Base-by-base conservation (phyloP, 2,888 invertebrate species). In the Polydrusus pterygomalis region DNA sequence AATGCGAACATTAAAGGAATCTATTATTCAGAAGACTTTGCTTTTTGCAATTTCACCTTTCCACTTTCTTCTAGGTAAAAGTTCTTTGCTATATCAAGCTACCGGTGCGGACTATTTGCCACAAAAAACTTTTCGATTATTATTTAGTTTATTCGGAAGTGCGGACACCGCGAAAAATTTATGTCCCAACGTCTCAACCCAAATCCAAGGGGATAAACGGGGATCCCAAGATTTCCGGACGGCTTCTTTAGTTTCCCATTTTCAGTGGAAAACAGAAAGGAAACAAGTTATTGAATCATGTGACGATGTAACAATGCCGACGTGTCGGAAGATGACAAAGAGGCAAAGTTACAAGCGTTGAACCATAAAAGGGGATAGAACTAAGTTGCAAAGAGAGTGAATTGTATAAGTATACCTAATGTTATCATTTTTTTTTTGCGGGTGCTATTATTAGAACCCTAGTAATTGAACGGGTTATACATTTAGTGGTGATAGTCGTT, bases 231-330 rank as follows among this genome's bases (percentile, higher is more conserved):
- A 74, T 74, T 63, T 70, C 74, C 74, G 74, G 69, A 18, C 68
- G 69, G 63, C 43, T 74, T 74, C 74, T 74, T 74, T 74, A 74
- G 69, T 74, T 70, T 74, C 63, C 74, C 74, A 74, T 75, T 75
- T 75, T 45, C 56, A 70, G 65, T 56, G 47, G 70, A 75, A 75
- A 63, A 64, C 75, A 64, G 65, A 75, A 75, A 70, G 75, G 70
- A 75, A 75, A 70, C 70, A 75, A 70, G 70, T 75, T 75, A 75
- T 75, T 75, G 75, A 75, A 75, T 75, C 75, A 75, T 75, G 70
- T 70, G 75, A 75, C 65, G 74, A 74, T 64, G 56, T 74, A 70
- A 74, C 75, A 75, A 75, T 75, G 70, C 65, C 20, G 70, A 58
- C 75, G 70, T 75, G 70, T 70, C 64, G 51, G 70, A 70, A 64